A percentile compares a stretch with the other conserved stretches of the same genome.
These are phyloP conservation scores for Branchellion lobata DNA, from an alignment of 2,888 invertebrate species.

Conservation along the genomic window DNA sequence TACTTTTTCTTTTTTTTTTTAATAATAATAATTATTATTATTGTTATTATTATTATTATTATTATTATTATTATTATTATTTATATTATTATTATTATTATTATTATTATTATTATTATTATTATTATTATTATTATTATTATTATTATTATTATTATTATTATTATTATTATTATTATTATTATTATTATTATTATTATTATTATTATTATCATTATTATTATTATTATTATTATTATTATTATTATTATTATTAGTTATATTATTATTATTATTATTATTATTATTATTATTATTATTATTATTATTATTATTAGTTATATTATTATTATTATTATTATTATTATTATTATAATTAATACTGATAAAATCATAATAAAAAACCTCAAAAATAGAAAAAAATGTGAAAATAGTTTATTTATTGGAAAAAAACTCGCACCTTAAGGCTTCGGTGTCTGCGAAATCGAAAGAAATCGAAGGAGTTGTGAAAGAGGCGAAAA, in stretches of 20 bases:
- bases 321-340: not conserved
- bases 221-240: not conserved
- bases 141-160: not conserved
- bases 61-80: not conserved
- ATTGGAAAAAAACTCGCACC: not conserved
- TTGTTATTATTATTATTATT: not conserved
- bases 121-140: not conserved
- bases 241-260: not conserved
- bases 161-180: not conserved
- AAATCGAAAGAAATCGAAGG: not conserved
- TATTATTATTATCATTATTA: too few relatives aligned
- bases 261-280: not conserved
- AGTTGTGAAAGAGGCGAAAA: not conserved
- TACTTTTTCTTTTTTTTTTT: not conserved
- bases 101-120: not conserved
- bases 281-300: not conserved
- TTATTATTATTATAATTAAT: not conserved
- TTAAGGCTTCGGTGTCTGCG: not conserved
- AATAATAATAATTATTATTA: not conserved
- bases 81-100: not conserved
- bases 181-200: not conserved
- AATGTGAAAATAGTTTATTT: not conserved
- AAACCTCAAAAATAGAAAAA: not conserved
- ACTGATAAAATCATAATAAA: not conserved
- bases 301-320: not conserved